These are phyloP conservation scores for Meteorus sp. DNA, from an alignment of 1,140 invertebrate genomes.

Conservation along the genomic window DNA sequence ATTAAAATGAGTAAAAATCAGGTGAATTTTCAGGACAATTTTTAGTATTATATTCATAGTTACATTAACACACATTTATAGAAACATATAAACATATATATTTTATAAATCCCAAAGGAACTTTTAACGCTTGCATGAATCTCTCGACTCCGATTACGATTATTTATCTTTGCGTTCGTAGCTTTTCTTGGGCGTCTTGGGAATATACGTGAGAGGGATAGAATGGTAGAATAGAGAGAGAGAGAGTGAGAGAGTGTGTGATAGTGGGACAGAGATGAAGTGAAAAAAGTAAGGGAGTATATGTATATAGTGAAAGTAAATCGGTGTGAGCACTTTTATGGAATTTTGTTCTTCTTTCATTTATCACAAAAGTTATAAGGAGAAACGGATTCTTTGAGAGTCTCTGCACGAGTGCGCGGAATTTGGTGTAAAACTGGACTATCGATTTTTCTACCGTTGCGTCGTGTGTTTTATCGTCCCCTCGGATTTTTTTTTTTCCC, in stretches of 20 bases:
- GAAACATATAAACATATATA: not conserved
- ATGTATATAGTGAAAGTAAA: too few relatives aligned
- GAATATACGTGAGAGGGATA: not conserved
- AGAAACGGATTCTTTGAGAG: conserved; percentile 3
- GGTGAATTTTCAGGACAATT: too few relatives aligned
- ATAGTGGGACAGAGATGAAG: not conserved
- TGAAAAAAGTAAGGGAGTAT: too few relatives aligned
- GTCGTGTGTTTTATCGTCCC: not conserved
- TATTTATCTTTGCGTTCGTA: not conserved
- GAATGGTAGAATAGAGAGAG: not conserved
- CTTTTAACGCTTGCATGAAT: conserved; percentile 1
- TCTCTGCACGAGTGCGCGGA: conserved; percentile 12
- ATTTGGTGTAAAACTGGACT: conserved; percentile 9
- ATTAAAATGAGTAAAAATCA: too few relatives aligned
- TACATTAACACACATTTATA: not conserved
- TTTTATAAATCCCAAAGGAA: not conserved
- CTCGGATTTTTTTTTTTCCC: conserved; percentile 1
- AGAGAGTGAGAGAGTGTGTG: not conserved
- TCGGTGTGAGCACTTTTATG: conserved; percentile 1
- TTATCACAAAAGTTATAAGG: conserved; percentile 8
- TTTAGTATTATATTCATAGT: not conserved
- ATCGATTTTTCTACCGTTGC: conserved; percentile 9
- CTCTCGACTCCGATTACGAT: not conserved
- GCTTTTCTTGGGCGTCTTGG: not conserved
- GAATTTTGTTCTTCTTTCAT: conserved; percentile 3